Base-by-base conservation (phyloP, 2,797 vertebrate genomes). In the Silurus lanzhouensis region DNA sequence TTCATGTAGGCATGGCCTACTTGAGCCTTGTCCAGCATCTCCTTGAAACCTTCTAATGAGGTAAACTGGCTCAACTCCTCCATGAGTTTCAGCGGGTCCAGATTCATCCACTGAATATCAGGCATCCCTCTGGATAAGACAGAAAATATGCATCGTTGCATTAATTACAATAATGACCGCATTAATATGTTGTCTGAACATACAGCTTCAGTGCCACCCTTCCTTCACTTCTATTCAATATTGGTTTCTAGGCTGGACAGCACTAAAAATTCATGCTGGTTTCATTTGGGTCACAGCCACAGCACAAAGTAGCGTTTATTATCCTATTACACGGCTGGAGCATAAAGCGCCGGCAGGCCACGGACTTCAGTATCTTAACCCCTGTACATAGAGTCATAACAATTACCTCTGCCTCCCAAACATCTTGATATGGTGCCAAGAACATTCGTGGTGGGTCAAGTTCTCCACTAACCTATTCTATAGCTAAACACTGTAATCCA, bases 71-170 rank as follows among this genome's bases (percentile, higher is more conserved):
- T 97, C 83, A 99, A 93, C 89, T 99, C 96, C 90, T 98, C 96
- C 95, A 99, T 97, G 87, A 99, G 93, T 91, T 98, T 97, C 90
- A 98, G 92, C 22, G 98, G 98, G 89, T 99, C 97, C 84, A 99
- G 93, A 91, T 99, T 99, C 93, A 97, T 98, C 98, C 98, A 99
- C 88, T 99, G 97, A 92, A 99, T 99, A 89, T 98, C 97, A 0
- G 96, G 96, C 91, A 97, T 97, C 17, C 98, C 98, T 85, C 98
- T 99, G 93, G 0, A 60, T 90, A 81, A 81, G 74, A 71, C 38
- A 66, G 19, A 83, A 31, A 10, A 57, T 20, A 70, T 71, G 25
- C 52, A 60, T 27, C 4, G 38, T 38, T 38, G 38, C 38, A 38
- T 38, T 38, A 38, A 38, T 38, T 8, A 15, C 13, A n/a, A 17